Evolutionary conservation across 1,140 invertebrate genomes (phyloP).

Genomic region (Hypsibius dujardini): DNA sequence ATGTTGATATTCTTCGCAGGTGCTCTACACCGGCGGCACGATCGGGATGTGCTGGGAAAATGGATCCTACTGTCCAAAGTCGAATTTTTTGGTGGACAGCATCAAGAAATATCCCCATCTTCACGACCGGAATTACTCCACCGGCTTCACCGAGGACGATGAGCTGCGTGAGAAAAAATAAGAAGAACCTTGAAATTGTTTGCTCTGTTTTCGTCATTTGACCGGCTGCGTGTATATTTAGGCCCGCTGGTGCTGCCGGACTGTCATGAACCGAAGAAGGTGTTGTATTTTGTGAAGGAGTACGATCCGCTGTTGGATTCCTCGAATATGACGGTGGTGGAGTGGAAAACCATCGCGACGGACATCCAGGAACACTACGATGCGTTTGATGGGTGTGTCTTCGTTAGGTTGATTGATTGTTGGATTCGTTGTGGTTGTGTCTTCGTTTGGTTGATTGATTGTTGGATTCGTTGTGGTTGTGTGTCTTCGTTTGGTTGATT

Average conservation of each 20-base stretch:
- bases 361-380: conserved; percentile 50
- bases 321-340: conserved; percentile 73
- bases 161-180: no score
- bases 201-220: no score
- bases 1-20: no score
- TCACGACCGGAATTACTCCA: conserved; percentile 48
- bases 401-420: no score
- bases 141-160: conserved; percentile 33
- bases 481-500: no score
- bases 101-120: conserved; percentile 50
- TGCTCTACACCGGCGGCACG: conserved; percentile 69
- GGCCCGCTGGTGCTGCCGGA: conserved; percentile 48
- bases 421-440: no score
- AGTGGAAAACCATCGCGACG: conserved; percentile 71
- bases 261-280: conserved; percentile 28
- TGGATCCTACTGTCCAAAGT: conserved; percentile 39
- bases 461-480: no score
- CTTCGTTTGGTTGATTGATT: no score
- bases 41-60: conserved; percentile 59
- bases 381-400: conserved; percentile 6
- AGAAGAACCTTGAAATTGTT: no score
- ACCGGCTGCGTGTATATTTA: no score
- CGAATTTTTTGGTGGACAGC: conserved; percentile 42
- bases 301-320: conserved; percentile 75
- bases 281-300: conserved; percentile 37